A percentile compares a stretch with the other conserved stretches of the same genome.
Conservation (phyloP, 53 echinoderm and acorn worm genomes). For the Henricia sp. region DNA sequence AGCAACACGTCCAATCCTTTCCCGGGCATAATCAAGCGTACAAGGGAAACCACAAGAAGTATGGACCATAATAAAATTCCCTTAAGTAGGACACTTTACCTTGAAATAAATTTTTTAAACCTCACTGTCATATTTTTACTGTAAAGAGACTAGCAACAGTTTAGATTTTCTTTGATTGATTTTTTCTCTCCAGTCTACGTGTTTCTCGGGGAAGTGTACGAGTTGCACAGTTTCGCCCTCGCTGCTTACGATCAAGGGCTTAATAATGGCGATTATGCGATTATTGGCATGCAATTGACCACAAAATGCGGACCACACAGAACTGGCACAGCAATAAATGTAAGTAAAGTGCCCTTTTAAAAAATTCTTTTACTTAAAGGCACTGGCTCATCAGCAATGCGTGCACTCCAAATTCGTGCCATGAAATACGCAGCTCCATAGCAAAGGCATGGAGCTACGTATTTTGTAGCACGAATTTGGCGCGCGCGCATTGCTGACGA, state of each 20-base stretch:
- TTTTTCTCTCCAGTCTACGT: conserved; percentile 77
- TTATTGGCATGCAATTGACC: conserved; percentile 70
- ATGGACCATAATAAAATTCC: no score
- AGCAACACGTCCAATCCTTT: conserved; percentile 62
- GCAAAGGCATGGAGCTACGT: no score
- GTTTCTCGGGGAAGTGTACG: conserved; percentile 78
- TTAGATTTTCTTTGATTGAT: not conserved
- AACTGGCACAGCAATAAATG: conserved; percentile 73
- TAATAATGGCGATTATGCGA: conserved; percentile 73
- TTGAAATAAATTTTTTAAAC: no score
- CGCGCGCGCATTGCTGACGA: no score
- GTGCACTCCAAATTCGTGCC: no score
- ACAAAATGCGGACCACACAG: conserved; percentile 66
- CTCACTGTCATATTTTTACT: no score
- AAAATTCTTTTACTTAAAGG: no score
- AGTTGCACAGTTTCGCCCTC: conserved; percentile 77
- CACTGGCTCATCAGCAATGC: no score
- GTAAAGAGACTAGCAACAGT: no score
- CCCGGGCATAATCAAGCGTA: conserved; percentile 64
- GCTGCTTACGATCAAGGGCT: conserved; percentile 63
- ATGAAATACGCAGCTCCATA: no score
- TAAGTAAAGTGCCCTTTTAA: conserved; percentile 28
- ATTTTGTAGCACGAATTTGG: no score
- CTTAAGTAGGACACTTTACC: no score
- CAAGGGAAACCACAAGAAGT: conserved; percentile 78